Conservation (phyloP, 2,113 vertebrate species). For the Rissa tridactyla region DNA sequence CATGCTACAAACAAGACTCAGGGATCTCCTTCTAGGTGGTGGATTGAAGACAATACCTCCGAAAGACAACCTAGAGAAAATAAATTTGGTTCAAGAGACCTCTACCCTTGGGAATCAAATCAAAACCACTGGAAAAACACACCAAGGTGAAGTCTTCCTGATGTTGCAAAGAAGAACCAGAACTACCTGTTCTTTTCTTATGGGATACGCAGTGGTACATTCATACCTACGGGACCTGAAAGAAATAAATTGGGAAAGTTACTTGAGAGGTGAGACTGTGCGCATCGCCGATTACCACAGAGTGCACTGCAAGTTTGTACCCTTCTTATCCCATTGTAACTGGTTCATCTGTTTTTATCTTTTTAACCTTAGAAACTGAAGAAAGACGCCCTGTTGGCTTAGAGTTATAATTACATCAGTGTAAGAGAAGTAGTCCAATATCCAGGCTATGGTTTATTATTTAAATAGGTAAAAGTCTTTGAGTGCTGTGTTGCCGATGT, state of each 20-base stretch:
- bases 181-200: background rate
- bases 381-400: background rate
- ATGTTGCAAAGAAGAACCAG: background rate
- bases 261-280: background rate
- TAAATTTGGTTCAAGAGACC: background rate
- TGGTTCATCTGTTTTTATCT: background rate
- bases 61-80: background rate
- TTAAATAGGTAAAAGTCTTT: background rate
- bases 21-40: background rate
- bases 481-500: background rate
- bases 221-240: background rate
- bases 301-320: background rate
- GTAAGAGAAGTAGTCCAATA: background rate
- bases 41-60: background rate
- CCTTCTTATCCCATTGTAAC: background rate
- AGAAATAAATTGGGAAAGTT: background rate
- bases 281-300: background rate
- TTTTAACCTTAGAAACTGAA: background rate
- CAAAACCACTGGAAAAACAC: background rate
- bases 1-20: background rate
- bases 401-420: background rate
- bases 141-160: background rate
- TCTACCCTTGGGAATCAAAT: background rate
- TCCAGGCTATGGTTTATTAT: background rate
- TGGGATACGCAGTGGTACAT: accelerated